Conservation (phyloP, 2,888 invertebrate species). For the Protonemura montana region DNA sequence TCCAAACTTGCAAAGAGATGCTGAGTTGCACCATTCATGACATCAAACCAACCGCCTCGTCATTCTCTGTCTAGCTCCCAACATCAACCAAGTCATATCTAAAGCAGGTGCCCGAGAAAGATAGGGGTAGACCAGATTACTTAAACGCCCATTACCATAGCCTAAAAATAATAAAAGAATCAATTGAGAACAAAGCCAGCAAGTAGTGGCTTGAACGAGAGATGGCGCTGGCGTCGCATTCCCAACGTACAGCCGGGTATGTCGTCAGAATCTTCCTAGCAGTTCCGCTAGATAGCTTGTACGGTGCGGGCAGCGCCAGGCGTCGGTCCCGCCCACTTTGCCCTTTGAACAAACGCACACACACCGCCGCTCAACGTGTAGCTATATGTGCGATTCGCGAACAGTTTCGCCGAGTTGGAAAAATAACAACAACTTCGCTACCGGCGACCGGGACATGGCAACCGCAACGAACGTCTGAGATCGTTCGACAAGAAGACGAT, state of each 20-base stretch:
- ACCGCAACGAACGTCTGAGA: background rate
- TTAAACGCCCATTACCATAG: background rate
- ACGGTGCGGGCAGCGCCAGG: conserved; percentile 16
- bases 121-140: background rate
- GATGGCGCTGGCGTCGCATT: background rate
- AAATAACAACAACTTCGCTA: background rate
- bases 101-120: background rate
- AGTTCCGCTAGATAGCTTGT: conserved; percentile 25
- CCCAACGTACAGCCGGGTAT: background rate
- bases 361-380: too few species aligned
- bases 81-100: background rate
- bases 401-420: background rate
- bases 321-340: conserved; percentile 23
- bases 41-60: background rate
- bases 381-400: background rate
- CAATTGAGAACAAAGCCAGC: background rate
- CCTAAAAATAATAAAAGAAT: background rate
- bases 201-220: background rate
- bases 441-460: background rate
- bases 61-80: background rate
- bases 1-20: background rate
- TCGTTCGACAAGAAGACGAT: background rate
- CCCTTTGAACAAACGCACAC: background rate
- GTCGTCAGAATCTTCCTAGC: background rate
- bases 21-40: background rate